A percentile compares a stretch with the other conserved stretches of the same genome.
phyloP scores from a whole-genome alignment of 2,113 vertebrate species.

The Raja brachyura region DNA sequence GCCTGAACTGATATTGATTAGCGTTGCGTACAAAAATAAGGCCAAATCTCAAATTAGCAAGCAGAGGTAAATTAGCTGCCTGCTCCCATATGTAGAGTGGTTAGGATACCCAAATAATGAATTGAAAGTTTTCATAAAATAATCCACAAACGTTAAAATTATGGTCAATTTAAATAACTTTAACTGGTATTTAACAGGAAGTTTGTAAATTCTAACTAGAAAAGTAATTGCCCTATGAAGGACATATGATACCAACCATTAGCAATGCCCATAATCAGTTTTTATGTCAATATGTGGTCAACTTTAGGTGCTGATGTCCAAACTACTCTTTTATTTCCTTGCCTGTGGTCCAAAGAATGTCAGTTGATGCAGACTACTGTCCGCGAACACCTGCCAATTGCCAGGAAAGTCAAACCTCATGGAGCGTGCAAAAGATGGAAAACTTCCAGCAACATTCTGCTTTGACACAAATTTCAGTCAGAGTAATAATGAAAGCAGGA shows the following conservation, averaged over 20 bases:
- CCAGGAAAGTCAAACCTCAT: conserved; percentile 32
- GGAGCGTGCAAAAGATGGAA: not conserved
- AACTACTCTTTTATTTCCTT: not conserved
- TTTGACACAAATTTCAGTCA: conserved; percentile 10
- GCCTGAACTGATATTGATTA: not conserved
- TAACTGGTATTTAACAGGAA: not conserved
- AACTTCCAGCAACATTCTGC: conserved; percentile 36
- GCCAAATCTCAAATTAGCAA: not conserved
- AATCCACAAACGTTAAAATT: too few relatives aligned
- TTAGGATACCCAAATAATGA: not conserved
- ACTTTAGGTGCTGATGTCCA: not conserved
- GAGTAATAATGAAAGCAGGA: not conserved
- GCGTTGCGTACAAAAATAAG: not conserved
- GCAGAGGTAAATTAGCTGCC: too few relatives aligned
- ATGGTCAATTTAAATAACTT: too few relatives aligned
- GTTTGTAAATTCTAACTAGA: not conserved
- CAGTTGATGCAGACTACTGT: not conserved
- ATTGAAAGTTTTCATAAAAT: not conserved
- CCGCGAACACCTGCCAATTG: not conserved
- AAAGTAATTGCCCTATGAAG: too few relatives aligned
- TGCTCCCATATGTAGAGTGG: not conserved
- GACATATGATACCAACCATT: too few relatives aligned
- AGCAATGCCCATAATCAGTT: not conserved
- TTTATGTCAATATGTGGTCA: not conserved
- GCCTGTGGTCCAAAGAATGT: not conserved